Evolutionary conservation across 2,113 vertebrate genomes (phyloP).

Genomic region (Pristiophorus japonicus): DNA sequence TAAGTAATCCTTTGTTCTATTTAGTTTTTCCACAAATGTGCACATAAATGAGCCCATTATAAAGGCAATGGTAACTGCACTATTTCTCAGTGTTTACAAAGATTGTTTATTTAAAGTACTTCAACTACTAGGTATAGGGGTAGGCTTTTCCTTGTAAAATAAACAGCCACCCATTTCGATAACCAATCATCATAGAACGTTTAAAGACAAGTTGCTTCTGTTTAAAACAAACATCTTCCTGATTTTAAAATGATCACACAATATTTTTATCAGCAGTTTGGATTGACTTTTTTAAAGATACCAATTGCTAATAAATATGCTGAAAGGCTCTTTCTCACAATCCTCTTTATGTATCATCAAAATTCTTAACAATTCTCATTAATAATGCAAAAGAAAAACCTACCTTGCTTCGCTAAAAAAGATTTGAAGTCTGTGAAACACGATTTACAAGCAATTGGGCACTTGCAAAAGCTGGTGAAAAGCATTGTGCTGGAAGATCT

Average conservation of each 20-base stretch:
- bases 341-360: neutral
- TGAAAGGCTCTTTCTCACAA: neutral
- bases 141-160: slow-evolving; percentile 47
- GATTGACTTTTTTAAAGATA: neutral
- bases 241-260: neutral
- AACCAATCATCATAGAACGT: slow-evolving; percentile 41
- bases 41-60: slow-evolving; percentile 48
- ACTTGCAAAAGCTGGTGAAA: neutral
- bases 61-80: slow-evolving; percentile 46
- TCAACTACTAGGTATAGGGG: slow-evolving; percentile 41
- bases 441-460: neutral
- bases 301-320: neutral
- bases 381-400: neutral
- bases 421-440: neutral
- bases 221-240: neutral
- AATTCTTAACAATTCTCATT: neutral
- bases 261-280: neutral
- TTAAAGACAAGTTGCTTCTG: slow-evolving; percentile 39
- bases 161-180: slow-evolving; percentile 51
- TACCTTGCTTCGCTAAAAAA: neutral
- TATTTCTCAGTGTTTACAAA: slow-evolving; percentile 49
- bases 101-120: slow-evolving; percentile 54
- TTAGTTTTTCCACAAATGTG: slow-evolving; percentile 44
- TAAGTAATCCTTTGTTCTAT: slow-evolving; percentile 52
- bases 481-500: neutral